phyloP scores from a whole-genome alignment of 2,113 vertebrate species.

The Nyctibius bracteatus region DNA sequence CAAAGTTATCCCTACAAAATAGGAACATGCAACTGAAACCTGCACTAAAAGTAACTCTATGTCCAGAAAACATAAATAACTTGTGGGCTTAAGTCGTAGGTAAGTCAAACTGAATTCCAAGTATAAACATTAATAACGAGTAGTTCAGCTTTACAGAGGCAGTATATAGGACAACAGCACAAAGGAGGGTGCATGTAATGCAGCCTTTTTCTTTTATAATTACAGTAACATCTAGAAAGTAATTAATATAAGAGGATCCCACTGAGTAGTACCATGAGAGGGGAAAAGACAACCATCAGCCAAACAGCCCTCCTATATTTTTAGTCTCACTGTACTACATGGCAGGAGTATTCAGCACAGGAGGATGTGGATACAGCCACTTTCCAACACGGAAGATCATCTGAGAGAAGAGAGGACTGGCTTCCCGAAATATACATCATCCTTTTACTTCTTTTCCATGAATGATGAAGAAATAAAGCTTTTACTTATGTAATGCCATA shows the following conservation, averaged over 20 bases:
- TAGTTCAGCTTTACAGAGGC: not conserved
- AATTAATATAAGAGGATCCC: not conserved
- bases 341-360: not conserved
- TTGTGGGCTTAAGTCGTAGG: not conserved
- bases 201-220: not conserved
- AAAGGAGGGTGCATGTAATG: not conserved
- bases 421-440: not conserved
- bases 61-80: not conserved
- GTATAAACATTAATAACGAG: not conserved
- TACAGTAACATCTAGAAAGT: not conserved
- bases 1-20: not conserved
- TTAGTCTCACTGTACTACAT: not conserved
- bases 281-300: not conserved
- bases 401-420: not conserved
- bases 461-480: not conserved
- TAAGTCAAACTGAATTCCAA: not conserved
- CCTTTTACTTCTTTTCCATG: not conserved
- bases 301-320: not conserved
- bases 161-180: not conserved
- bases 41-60: not conserved
- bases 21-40: not conserved
- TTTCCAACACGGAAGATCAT: not conserved
- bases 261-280: not conserved
- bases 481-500: not conserved
- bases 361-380: not conserved